phyloP scores from a whole-genome alignment of 2,113 vertebrate genomes.

The Cichladusa arquata region DNA sequence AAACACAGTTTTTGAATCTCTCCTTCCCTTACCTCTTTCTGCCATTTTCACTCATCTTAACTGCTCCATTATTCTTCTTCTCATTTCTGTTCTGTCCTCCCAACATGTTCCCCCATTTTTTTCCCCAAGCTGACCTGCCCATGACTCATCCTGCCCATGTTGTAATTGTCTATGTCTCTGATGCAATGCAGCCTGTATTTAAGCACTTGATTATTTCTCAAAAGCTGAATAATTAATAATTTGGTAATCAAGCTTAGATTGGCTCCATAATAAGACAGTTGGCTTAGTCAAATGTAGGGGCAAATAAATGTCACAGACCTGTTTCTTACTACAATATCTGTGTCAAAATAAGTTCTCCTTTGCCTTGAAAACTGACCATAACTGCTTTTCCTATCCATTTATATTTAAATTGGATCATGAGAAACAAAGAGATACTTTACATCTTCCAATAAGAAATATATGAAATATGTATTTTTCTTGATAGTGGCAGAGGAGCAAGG shows the following conservation, averaged over 20 bases:
- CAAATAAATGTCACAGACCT: neutral
- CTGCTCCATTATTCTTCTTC: neutral
- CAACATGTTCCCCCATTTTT: neutral
- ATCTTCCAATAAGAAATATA: neutral
- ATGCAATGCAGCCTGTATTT: neutral
- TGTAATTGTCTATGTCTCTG: neutral
- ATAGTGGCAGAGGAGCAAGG: neutral
- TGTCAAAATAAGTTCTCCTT: neutral
- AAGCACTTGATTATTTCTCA: neutral
- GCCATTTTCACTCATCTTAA: neutral
- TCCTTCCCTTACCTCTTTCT: neutral
- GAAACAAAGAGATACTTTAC: neutral
- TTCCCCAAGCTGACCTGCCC: accelerated
- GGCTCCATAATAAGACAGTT: neutral
- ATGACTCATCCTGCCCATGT: neutral
- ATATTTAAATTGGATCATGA: neutral
- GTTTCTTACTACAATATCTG: neutral
- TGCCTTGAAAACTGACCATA: neutral
- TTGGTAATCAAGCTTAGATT: neutral
- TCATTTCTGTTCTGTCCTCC: neutral
- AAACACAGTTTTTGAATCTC: neutral
- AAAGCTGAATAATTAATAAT: neutral
- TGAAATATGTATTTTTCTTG: neutral
- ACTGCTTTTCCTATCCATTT: neutral
- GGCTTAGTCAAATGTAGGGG: neutral